These are phyloP conservation scores for Vespertilio murinus DNA, from an alignment of 2,797 vertebrate species.

Conservation along the genomic window DNA sequence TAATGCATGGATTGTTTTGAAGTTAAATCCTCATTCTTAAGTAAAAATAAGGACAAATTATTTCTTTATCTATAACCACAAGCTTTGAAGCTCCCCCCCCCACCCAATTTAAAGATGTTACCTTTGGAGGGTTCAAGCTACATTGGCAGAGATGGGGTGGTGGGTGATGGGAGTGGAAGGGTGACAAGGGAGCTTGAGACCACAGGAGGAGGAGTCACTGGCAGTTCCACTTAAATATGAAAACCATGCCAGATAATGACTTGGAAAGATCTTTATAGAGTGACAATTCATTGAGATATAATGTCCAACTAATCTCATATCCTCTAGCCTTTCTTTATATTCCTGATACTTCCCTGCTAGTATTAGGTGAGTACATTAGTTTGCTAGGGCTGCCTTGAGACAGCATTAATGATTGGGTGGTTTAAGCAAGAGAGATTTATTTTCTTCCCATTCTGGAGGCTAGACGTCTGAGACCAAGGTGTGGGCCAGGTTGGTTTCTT, in stretches of 20 bases:
- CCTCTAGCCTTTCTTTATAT: neutral
- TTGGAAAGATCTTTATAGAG: neutral
- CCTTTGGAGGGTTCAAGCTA: neutral
- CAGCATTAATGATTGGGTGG: neutral
- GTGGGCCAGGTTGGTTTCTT: neutral
- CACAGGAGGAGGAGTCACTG: neutral
- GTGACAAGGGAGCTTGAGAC: neutral
- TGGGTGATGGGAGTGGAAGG: no score
- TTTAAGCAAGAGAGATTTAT: neutral
- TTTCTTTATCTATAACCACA: conserved; percentile 1
- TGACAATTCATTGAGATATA: neutral
- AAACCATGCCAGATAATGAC: neutral
- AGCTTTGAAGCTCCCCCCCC: neutral
- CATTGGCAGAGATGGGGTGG: neutral
- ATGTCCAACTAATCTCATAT: neutral
- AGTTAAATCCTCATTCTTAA: conserved; percentile 44
- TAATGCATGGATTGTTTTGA: conserved; percentile 43
- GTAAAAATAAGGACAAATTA: neutral
- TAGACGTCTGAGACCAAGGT: neutral
- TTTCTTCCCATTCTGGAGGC: neutral
- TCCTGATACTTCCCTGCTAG: neutral
- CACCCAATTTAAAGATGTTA: neutral
- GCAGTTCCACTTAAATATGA: neutral
- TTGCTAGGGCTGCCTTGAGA: neutral
- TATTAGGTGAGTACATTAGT: neutral